These are phyloP conservation scores for Diglossa cyanea DNA, from an alignment of 2,797 vertebrate genomes.

Conservation along the genomic window DNA sequence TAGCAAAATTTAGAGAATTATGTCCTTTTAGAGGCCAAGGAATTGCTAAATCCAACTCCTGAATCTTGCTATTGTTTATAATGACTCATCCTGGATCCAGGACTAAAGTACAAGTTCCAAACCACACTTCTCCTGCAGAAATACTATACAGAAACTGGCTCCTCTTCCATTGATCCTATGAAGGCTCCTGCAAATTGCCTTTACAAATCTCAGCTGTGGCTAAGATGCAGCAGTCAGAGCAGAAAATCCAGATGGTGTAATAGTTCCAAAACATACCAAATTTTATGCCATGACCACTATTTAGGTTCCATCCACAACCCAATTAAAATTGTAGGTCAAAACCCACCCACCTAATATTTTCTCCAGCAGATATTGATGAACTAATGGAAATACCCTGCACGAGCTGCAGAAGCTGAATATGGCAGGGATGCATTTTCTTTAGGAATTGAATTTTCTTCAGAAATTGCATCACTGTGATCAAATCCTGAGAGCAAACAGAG, in stretches of 20 bases:
- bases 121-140: neutral
- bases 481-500: neutral
- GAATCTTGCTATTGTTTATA: neutral
- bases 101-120: neutral
- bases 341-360: neutral
- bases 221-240: neutral
- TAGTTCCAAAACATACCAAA: fast-evolving
- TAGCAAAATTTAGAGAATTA: neutral
- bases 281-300: neutral
- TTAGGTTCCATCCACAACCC: neutral
- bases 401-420: neutral
- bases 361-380: neutral
- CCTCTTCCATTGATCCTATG: neutral
- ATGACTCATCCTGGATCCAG: neutral
- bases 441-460: neutral
- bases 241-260: neutral
- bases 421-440: neutral
- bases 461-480: neutral
- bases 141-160: neutral
- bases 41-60: neutral
- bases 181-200: neutral
- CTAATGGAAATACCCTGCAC: neutral
- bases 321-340: neutral
- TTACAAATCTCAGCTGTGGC: neutral
- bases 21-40: neutral